Base-by-base conservation (phyloP, 1,140 invertebrate species). In the Pseudomyrmex sp. region DNA sequence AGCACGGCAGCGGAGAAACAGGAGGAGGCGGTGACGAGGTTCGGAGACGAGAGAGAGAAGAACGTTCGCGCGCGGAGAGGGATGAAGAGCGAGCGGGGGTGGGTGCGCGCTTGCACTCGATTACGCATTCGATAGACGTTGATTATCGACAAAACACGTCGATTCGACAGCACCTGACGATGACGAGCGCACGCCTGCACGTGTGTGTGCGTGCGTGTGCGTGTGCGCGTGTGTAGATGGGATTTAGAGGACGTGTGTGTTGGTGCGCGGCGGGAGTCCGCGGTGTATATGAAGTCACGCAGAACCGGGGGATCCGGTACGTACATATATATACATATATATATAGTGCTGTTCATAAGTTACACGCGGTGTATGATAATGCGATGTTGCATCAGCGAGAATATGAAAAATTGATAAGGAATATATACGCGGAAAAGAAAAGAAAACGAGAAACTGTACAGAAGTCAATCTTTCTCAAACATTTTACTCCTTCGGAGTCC, bases 91-190 rank as follows among this genome's bases (percentile, higher is more conserved):
- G 76, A 74, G 59, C 15, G 84, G 68, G 65, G 58, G 52, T 65
- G 86, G 82, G 82, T 77, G 63, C 75, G 86, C 79, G 84, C 87
- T 88, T 84, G 87, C 88, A 89, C 88, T 89, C 87, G 88, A 89
- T 89, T 89, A 89, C 88, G 87, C 84, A 83, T 89, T 89, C 88
- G 87, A 89, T 89, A 86, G 88, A 89, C 88, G 88, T 89, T 89
- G 88, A 89, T 89, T 89, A 89, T 89, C 87, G 88, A 89, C 88
- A 87, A 90, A 90, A 90, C 87, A 90, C 88, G 88, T 89, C 88
- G 87, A 84, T 87, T 89, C 85, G 88, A 89, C 88, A 89, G 87
- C 83, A 68, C 86, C 87, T 88, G 87, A 89, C 88, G 88, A 88
- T 88, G 88, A 89, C 88, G 87, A 89, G 84, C 86, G 70, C 54